A percentile compares a stretch with the other conserved stretches of the same genome.
These are phyloP conservation scores for Anadara kagoshimensis DNA, from an alignment of 1,140 invertebrate species.

Conservation along the genomic window DNA sequence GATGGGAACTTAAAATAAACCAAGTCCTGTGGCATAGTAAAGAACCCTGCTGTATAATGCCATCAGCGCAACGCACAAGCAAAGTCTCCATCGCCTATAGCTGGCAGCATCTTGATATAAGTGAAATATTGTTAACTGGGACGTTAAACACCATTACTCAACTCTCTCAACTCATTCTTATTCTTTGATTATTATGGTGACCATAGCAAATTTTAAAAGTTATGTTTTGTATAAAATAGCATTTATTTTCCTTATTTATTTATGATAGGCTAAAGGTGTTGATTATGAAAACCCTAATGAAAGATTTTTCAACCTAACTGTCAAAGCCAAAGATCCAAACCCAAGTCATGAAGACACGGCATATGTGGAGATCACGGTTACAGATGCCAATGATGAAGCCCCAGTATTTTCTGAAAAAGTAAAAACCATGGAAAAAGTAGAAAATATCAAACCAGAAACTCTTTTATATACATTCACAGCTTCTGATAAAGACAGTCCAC, in stretches of 20 bases:
- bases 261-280: constrained; percentile 39
- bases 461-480: constrained; percentile 53
- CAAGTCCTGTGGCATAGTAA: no score
- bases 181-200: no score
- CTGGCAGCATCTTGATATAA: no score
- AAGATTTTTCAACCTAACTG: constrained; percentile 59
- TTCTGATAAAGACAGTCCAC: constrained; percentile 55
- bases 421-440: constrained; percentile 38
- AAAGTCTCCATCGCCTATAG: no score
- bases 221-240: no score
- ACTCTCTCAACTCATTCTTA: no score
- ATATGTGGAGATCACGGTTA: constrained; percentile 56
- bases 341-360: constrained; percentile 54
- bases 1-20: no score
- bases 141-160: no score
- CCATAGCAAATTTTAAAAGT: no score
- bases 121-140: no score
- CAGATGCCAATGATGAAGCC: constrained; percentile 65
- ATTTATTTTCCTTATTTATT: constrained; percentile 4
- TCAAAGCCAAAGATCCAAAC: constrained; percentile 55
- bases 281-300: constrained; percentile 58
- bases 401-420: constrained; percentile 54
- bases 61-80: no score
- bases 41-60: no score
- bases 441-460: constrained; percentile 50